These are phyloP conservation scores for Fukomys damarensis DNA, from an alignment of 2,113 vertebrate species.

Conservation along the genomic window DNA sequence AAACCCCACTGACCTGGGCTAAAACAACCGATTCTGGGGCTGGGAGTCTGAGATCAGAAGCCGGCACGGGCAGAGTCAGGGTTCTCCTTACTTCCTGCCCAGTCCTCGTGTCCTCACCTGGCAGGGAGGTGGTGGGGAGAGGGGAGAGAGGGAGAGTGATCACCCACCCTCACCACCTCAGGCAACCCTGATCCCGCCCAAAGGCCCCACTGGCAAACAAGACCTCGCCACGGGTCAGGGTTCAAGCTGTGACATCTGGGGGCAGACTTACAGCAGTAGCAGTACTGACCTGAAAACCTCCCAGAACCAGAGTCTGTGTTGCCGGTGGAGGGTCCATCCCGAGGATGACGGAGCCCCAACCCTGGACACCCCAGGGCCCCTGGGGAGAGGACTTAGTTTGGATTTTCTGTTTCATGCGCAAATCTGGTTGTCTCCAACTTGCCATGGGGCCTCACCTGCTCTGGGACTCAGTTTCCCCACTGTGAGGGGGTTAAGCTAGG, in stretches of 20 bases:
- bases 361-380: neutral
- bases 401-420: neutral
- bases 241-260: too few species aligned
- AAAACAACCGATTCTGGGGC: neutral
- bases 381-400: neutral
- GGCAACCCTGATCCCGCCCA: neutral
- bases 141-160: neutral
- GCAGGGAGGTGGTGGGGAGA: neutral
- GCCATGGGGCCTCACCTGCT: neutral
- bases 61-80: fast-evolving
- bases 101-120: neutral
- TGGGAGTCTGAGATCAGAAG: neutral
- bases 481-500: neutral
- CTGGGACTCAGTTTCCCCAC: neutral
- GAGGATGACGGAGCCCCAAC: fast-evolving
- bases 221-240: neutral
- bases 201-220: neutral
- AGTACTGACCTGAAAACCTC: neutral
- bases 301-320: neutral
- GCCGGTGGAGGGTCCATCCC: neutral
- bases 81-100: neutral
- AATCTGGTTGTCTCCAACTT: neutral
- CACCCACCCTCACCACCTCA: too few species aligned
- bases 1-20: neutral
- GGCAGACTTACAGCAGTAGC: too few species aligned